Conservation (phyloP, 2,113 vertebrate genomes). For the Cyphomyrus discorhynchus region DNA sequence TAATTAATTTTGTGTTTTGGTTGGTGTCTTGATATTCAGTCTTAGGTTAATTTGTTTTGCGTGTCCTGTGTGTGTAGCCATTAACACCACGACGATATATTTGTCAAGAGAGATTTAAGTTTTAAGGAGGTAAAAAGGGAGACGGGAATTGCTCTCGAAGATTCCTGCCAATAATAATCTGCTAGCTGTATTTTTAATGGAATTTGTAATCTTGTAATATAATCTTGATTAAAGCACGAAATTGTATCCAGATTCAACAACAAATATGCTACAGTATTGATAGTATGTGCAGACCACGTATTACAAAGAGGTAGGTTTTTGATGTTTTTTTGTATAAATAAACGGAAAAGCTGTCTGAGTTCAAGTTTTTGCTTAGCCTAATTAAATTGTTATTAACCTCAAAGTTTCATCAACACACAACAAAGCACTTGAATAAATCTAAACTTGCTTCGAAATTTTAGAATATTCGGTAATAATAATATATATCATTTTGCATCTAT, state of each 20-base stretch:
- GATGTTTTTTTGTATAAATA: neutral
- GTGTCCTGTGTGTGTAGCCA: neutral
- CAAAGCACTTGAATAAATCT: neutral
- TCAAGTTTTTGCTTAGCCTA: neutral
- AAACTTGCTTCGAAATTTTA: neutral
- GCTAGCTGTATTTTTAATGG: neutral
- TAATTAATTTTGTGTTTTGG: neutral
- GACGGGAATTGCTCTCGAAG: neutral
- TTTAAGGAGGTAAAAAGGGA: neutral
- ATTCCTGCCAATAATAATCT: neutral
- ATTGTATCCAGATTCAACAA: neutral
- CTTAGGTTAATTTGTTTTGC: neutral
- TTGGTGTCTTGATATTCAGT: neutral
- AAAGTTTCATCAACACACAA: neutral
- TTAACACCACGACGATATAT: neutral
- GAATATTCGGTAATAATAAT: neutral
- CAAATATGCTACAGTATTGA: too few relatives aligned
- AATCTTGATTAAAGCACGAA: neutral
- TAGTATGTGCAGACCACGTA: neutral
- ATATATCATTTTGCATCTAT: neutral
- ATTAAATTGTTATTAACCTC: neutral
- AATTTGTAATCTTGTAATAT: neutral
- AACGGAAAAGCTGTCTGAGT: neutral
- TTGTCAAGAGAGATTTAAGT: neutral
- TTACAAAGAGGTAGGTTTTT: neutral